Conservation (phyloP, 92 coral and sea anemone species). For the Porites divaricata region DNA sequence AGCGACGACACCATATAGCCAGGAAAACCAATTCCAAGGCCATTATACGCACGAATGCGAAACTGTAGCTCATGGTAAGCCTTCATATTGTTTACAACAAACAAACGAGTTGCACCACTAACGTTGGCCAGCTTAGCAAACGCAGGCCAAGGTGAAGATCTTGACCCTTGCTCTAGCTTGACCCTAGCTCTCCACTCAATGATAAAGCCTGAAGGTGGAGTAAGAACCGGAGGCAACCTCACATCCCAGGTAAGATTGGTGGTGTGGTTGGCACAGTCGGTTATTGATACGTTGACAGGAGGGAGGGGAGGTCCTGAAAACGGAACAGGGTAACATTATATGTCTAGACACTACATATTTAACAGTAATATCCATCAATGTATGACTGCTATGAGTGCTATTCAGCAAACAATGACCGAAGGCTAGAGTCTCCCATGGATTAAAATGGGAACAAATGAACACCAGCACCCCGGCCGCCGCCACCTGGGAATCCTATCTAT, state of each 20-base stretch:
- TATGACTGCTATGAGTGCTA: too few species aligned
- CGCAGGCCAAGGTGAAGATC: not conserved
- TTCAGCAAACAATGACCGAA: too few species aligned
- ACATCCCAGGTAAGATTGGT: constrained; percentile 58
- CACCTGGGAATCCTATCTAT: too few species aligned
- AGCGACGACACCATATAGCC: constrained; percentile 7
- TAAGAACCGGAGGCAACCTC: constrained; percentile 4
- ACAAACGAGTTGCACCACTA: constrained; percentile 5
- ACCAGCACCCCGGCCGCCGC: too few species aligned
- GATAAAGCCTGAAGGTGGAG: constrained; percentile 36
- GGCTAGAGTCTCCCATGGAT: too few species aligned
- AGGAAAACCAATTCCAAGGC: constrained; percentile 56
- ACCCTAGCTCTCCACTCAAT: constrained; percentile 27
- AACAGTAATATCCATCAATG: too few species aligned
- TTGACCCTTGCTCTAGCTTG: too few species aligned
- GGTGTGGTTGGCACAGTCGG: constrained; percentile 40
- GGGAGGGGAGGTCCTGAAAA: constrained; percentile 63
- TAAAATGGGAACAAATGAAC: too few species aligned
- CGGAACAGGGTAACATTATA: not conserved
- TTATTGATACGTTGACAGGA: constrained; percentile 40
- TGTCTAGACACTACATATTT: not conserved
- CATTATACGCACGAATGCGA: constrained; percentile 52
- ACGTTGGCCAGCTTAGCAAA: constrained; percentile 33
- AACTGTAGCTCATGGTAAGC: constrained; percentile 40
- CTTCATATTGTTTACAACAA: constrained; percentile 26